Evolutionary conservation across 1,140 invertebrate species (phyloP), one percentile per base, ranked within the genome.

Genomic region (Pentalonia nigronervosa): DNA sequence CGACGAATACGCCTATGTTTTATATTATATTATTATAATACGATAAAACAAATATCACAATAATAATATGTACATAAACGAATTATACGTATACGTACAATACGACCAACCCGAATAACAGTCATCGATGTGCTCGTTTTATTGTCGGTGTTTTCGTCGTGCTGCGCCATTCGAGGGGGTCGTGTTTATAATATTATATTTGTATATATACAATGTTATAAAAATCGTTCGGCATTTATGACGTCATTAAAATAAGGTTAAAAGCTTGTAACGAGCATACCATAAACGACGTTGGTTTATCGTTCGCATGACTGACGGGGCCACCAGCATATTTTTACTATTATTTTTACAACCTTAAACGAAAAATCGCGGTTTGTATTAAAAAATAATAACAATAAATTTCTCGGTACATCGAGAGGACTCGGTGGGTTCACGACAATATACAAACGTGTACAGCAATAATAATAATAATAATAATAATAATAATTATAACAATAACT

Each of bases 191-290:
- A n/a, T 48, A 30, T 47, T 87, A 47, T n/a, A n/a, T 56, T 36
- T 7, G 41, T 50, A 81, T 76, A 30, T 30, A 25, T 83, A 92
- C 91, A 93, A 86, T 93, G 91, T 93, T 53, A 56, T 93, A 84
- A 86, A 93, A 93, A 93, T 56, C 91, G 81, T 93, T 93, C 91
- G 76, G 81, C 91, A 93, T 93, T 93, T 93, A 93, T 93, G 91
- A 93, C 81, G 81, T 93, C 91, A 93, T 84, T 93, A 93, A 93
- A 93, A 93, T 84, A 86, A 53, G 81, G 91, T 93, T 86, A 86
- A 93, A 93, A 93, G 81, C 76, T 83, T 84, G 91, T 84, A 86
- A 93, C 91, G 91, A 84, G 45, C 21, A 83, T 1, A 84, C 91
- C 76, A 53, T 92, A 92, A 92, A 92, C 91, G 47, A 86, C 81